Base-by-base conservation (phyloP, 2,113 vertebrate species). In the Ophthalmolycus amberensis region DNA sequence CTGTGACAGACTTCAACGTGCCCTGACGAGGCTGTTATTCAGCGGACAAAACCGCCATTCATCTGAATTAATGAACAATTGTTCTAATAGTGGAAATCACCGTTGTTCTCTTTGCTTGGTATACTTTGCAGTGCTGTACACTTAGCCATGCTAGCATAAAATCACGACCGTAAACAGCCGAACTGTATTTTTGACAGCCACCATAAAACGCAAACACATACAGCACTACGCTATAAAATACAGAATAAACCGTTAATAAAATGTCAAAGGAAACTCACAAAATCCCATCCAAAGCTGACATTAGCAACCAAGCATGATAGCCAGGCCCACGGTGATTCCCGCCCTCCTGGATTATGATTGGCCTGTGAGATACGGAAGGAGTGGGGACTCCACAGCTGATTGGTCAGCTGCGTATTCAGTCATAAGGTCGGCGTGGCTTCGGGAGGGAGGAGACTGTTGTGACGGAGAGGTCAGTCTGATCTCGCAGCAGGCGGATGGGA, bases 231-330 rank as follows among this genome's bases (percentile, higher is more conserved):
- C 2, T 11, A 38, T 73, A 52, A 80, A 77, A 70, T 27, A 77
- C 18, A 81, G 8, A 1, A 37, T 70, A 12, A 75, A 76, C 48
- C 86, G 84, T 80, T 80, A 77, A 81, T 79, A 64, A 77, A 27
- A 85, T 84, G 63, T 85, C 48, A 85, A 85, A 89, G 7, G 90
- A 92, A 94, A 94, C 82, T 93, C 80, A 92, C 81, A 90, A 82
- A 91, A 93, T 84, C 79, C 74, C 84, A 92, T 73, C 83, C 93
- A 73, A 65, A 83, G 83, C 93, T 92, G 92, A 92, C 92, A 93
- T 75, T 60, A 64, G 84, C 93, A 95, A 94, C 93, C 94, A 85
- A 93, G 84, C 91, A 0, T 93, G 84, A 88, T 80, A 37, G 77
- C 86, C 91, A 94, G 94, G 92, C 94, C 94, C 88, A 85, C 89